Base-by-base conservation (phyloP, 1,140 invertebrate species). In the Apis dorsata region DNA sequence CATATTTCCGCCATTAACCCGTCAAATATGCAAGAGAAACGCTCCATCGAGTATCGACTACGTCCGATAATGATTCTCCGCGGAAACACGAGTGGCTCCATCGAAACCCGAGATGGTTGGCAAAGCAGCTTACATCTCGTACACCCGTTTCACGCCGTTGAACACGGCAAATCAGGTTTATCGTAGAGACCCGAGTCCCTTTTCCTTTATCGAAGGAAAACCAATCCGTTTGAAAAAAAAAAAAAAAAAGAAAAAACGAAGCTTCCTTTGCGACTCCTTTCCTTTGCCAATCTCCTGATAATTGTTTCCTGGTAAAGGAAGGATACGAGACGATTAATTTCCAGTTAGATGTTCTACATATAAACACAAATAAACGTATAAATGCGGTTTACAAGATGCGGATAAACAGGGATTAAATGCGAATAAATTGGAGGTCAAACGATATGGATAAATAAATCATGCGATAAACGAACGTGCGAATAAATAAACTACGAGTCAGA, bases 111-210 rank as follows among this genome's bases (percentile, higher is more conserved):
- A 21, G n/a, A 34, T 53, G 73, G 24, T 44, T 49, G 63, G 73
- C 44, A 81, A 81, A 81, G 72, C 65, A 73, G 80, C 80, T 81
- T 81, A 81, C 80, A n/a, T 57, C 21, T 34, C 12, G 34, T 24
- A 28, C 34, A 60, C 19, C 15, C 51, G 15, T 65, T 44, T 81
- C 79, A 24, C 60, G 60, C 28, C 60, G 59, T 34, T 55, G 60
- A 66, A 57, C 51, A 7, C 28, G 51, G 3, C 10, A 51, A 81
- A 81, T 80, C 78, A 73, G 69, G 55, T 63, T 80, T 62, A 3
- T 19, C 12, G 2, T 44, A 44, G 34, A 44, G 34, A 7, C 2
- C n/a, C n/a, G 53, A 66, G n/a, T 60, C 66, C 1, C 17, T 12
- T 10, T 28, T 63, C 24, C 59, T 72, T 21, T 8, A 2, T 13